phyloP scores from a whole-genome alignment of 2,888 invertebrate genomes.

The Nineta flava region DNA sequence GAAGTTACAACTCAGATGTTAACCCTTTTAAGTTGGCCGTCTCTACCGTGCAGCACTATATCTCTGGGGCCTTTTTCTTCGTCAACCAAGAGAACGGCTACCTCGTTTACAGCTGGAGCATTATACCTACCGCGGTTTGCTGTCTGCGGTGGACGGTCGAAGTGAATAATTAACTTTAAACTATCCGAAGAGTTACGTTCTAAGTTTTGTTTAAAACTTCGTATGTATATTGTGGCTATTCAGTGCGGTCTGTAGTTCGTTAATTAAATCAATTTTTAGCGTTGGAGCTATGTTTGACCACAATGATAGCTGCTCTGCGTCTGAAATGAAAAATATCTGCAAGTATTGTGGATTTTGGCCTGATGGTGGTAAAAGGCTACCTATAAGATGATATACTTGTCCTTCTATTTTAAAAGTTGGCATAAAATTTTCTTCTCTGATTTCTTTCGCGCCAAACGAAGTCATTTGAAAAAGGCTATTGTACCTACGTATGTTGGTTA shows the following conservation, averaged over 20 bases:
- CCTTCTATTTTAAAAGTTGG: background rate
- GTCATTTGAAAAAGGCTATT: slow-evolving; percentile 16
- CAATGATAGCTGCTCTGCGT: slow-evolving; percentile 15
- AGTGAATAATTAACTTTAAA: too few relatives aligned
- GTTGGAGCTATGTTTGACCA: slow-evolving; percentile 10
- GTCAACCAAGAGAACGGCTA: too few relatives aligned
- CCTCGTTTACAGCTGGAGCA: too few relatives aligned
- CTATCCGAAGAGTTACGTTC: too few relatives aligned
- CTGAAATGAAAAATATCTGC: slow-evolving; percentile 19
- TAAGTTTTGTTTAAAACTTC: too few relatives aligned
- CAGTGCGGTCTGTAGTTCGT: slow-evolving; percentile 7
- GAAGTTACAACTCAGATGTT: too few relatives aligned
- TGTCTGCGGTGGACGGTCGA: too few relatives aligned
- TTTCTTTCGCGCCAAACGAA: slow-evolving; percentile 16
- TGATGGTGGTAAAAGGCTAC: slow-evolving; percentile 15
- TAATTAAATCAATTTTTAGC: slow-evolving; percentile 9
- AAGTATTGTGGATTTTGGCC: slow-evolving; percentile 16
- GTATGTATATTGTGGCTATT: slow-evolving; percentile 7
- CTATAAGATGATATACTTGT: slow-evolving; percentile 3
- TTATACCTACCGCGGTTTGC: too few relatives aligned
- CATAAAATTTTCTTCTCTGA: too few relatives aligned
- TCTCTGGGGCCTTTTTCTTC: too few relatives aligned
- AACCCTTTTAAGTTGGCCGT: too few relatives aligned
- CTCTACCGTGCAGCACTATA: too few relatives aligned
- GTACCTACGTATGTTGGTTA: slow-evolving; percentile 5